Evolutionary conservation across 2,888 invertebrate genomes (phyloP).

Genomic region (Dromius quadrimaculatus): DNA sequence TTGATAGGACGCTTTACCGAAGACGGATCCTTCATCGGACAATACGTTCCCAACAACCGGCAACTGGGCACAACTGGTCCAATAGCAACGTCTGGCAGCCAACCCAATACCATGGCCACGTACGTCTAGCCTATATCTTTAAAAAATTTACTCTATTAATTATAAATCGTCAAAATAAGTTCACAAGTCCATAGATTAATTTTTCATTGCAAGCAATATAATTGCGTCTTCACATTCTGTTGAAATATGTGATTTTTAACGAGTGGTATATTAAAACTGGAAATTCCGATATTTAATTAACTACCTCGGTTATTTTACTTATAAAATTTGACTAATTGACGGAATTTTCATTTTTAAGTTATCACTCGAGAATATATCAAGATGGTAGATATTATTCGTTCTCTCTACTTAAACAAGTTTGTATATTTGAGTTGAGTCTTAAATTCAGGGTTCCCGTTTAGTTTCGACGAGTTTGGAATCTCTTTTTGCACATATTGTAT

Average conservation of each 20-base stretch:
- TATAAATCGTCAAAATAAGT: conserved; percentile 46
- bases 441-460: conserved; percentile 36
- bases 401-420: conserved; percentile 31
- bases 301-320: conserved; percentile 37
- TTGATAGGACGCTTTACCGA: conserved; percentile 89
- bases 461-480: conserved; percentile 1
- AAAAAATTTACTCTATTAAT: conserved; percentile 6
- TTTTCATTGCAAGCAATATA: conserved; percentile 32
- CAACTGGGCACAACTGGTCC: conserved; percentile 70
- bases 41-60: conserved; percentile 89
- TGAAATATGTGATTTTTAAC: conserved; percentile 34
- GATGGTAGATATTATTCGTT: conserved; percentile 39
- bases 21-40: conserved; percentile 97
- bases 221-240: conserved; percentile 31
- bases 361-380: conserved; percentile 50
- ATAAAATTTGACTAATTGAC: background rate
- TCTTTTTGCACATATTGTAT: conserved; percentile 4
- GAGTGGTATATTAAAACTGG: conserved; percentile 46
- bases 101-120: conserved; percentile 73
- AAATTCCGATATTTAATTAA: conserved; percentile 44
- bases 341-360: conserved; percentile 41
- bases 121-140: conserved; percentile 70
- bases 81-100: conserved; percentile 65
- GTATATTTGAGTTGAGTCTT: conserved; percentile 21
- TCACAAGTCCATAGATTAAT: conserved; percentile 38